Conservation (phyloP, 2,113 vertebrate species). For the Hassar affinis region DNA sequence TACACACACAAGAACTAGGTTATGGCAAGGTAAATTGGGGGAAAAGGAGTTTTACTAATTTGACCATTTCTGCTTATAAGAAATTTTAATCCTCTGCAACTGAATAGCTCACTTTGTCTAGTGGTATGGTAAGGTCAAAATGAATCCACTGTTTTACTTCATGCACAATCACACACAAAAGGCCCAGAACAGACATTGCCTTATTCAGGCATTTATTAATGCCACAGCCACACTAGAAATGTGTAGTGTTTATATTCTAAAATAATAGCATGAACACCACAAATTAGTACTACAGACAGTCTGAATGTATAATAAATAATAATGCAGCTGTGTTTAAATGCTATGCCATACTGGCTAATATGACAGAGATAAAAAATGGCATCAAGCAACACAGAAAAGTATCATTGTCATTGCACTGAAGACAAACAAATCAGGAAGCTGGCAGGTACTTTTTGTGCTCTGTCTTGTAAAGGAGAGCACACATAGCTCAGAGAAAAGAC, state of each 20-base stretch:
- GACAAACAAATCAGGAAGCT: not conserved
- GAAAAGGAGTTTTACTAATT: not conserved
- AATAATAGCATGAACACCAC: not conserved
- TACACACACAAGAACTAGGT: not conserved
- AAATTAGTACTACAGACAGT: not conserved
- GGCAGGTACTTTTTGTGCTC: not conserved
- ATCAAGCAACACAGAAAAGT: constrained; percentile 7
- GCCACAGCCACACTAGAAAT: not conserved
- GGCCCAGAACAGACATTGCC: not conserved
- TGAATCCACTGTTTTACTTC: not conserved
- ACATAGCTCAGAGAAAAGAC: constrained; percentile 39
- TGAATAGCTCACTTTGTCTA: not conserved
- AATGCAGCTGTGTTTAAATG: not conserved
- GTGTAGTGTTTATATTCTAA: not conserved
- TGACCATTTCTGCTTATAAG: not conserved
- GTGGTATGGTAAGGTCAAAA: not conserved
- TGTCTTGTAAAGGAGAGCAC: not conserved
- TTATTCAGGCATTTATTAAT: not conserved
- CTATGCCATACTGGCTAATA: not conserved
- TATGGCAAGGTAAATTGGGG: not conserved
- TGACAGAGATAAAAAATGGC: not conserved
- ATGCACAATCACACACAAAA: not conserved
- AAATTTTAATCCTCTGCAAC: not conserved
- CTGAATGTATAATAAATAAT: not conserved
- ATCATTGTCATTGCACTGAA: not conserved